Conservation (phyloP, 2,113 vertebrate species). For the Illadopsis cleaveri region DNA sequence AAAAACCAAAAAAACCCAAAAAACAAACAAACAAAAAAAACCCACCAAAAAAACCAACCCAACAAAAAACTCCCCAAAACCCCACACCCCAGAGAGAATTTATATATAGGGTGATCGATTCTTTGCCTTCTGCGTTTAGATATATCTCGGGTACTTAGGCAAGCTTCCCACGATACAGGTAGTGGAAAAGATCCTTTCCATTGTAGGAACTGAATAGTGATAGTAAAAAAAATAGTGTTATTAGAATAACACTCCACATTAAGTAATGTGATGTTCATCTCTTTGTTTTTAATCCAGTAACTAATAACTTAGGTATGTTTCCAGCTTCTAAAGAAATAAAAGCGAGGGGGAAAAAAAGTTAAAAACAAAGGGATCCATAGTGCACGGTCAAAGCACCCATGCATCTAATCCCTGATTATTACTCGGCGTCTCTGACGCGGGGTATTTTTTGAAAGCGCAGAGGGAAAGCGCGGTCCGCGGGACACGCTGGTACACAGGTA, state of each 20-base stretch:
- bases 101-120: background rate
- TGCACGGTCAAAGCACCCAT: background rate
- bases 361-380: background rate
- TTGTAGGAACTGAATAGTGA: background rate
- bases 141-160: background rate
- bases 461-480: background rate
- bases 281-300: constrained; percentile 36
- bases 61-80: too few relatives aligned
- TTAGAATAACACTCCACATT: background rate
- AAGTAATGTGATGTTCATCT: background rate
- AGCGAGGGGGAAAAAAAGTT: background rate
- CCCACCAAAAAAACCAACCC: too few relatives aligned
- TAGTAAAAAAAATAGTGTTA: background rate
- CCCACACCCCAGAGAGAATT: background rate
- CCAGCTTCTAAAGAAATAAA: background rate
- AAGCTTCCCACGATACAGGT: background rate
- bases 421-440: background rate
- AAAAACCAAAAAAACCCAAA: too few relatives aligned
- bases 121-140: background rate
- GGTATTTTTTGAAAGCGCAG: background rate
- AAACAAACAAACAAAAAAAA: too few relatives aligned
- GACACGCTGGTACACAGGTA: background rate
- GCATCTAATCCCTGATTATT: constrained; percentile 5
- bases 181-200: background rate
- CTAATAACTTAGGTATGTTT: background rate